Base-by-base conservation (phyloP, 2,113 vertebrate species). In the Typhlomys cinereus region DNA sequence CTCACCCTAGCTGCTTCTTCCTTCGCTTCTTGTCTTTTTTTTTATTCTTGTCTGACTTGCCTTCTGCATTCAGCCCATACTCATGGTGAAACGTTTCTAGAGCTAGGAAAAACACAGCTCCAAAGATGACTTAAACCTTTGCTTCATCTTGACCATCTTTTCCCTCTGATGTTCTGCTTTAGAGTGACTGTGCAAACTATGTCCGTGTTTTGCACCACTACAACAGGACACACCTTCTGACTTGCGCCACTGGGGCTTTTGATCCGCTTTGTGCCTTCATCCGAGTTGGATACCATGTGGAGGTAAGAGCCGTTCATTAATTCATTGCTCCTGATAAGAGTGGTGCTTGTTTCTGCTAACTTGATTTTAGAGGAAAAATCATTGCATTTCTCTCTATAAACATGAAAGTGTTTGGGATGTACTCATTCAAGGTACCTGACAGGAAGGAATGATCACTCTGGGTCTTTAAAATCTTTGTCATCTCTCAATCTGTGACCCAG, bases 141-240 rank as follows among this genome's bases (percentile, higher is more conserved):
- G 44, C 23, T 59, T 71, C 57, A 31, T n/a, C 20, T 20, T 85
- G 46, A 92, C 10, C 1, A 11, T 1, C 31, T n/a, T 39, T 21
- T 75, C 83, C 13, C 8, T 39, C 50, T 80, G 31, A 21, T 27
- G 46, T 21, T 36, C 8, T 46, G 12, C 11, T 95, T 74, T 95
- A 99, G 99, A 97, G 97, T 46, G 99, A 99, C 96, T 99, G 99
- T 97, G 99, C 99, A 89, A 99, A 99, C 97, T 99, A 98, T 88
- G 97, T 99, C 88, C 99, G 99, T 88, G 98, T 99, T 88, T 97
- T 99, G 92, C 99, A 99, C 73, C 98, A 98, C 70, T 99, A 99
- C 97, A 99, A 99, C 96, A 98, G 98, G 89, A 99, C 99, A 0
- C 99, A 99, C 80, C 98, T 99, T 66, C 96, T 99, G 94, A 98